Evolutionary conservation across 2,888 invertebrate genomes (phyloP).

Genomic region (Conchocele bisecta): DNA sequence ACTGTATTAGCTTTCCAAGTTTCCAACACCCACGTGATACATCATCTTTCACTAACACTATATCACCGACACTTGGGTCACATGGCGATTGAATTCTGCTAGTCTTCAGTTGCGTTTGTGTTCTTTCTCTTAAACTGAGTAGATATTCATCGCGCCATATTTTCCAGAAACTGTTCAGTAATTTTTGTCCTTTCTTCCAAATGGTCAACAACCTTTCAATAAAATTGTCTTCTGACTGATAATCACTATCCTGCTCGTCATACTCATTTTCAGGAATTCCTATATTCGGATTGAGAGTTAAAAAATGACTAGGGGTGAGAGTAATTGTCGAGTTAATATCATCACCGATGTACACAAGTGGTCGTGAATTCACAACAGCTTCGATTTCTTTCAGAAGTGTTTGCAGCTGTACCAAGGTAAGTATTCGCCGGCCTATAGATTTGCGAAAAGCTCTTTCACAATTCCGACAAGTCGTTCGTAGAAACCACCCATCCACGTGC

Average conservation of each 20-base stretch:
- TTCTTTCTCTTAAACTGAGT: constrained; percentile 10
- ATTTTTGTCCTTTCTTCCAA: constrained; percentile 29
- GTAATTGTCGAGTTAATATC: constrained; percentile 17
- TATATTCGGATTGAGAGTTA: constrained; percentile 16
- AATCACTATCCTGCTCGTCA: constrained; percentile 14
- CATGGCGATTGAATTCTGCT: background rate
- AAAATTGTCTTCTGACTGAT: background rate
- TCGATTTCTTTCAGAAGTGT: constrained; percentile 9
- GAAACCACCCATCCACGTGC: constrained; percentile 11
- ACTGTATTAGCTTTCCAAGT: constrained; percentile 1
- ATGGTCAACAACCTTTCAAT: constrained; percentile 5
- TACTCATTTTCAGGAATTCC: constrained; percentile 11
- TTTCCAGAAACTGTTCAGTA: constrained; percentile 13
- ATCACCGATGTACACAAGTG: constrained; percentile 25
- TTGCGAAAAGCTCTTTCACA: constrained; percentile 23
- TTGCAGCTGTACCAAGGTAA: background rate
- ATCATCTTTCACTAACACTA: constrained; percentile 12
- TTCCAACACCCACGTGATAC: constrained; percentile 16
- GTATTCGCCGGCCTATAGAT: background rate
- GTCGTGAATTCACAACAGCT: constrained; percentile 20
- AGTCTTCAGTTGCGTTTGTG: constrained; percentile 1
- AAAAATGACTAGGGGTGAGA: constrained; percentile 23
- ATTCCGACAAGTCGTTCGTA: constrained; percentile 16
- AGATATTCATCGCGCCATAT: constrained; percentile 17
- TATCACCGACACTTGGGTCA: constrained; percentile 2